phyloP scores from a whole-genome alignment of 2,113 vertebrate genomes.

The Cochlearius cochlearius region DNA sequence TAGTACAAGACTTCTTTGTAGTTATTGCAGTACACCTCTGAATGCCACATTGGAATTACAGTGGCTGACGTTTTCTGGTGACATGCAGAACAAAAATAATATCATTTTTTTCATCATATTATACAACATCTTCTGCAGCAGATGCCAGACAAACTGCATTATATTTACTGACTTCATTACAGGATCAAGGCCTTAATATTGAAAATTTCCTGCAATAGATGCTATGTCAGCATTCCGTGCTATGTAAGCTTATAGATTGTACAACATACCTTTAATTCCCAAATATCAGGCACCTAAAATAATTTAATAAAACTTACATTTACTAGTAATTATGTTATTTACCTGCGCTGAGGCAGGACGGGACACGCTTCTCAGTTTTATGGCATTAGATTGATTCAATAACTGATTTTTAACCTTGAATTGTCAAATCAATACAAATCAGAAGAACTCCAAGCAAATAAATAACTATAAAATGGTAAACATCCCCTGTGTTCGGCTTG shows the following conservation, averaged over 20 bases:
- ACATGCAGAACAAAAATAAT: constrained; percentile 7
- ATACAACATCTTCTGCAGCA: constrained; percentile 11
- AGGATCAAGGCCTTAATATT: not conserved
- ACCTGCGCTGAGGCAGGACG: not conserved
- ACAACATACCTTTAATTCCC: not conserved
- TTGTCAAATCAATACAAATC: not conserved
- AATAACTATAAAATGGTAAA: not conserved
- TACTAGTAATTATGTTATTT: not conserved
- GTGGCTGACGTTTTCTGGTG: not conserved
- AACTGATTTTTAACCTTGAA: not conserved
- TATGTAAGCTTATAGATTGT: not conserved
- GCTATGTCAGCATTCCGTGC: not conserved
- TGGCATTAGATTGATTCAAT: not conserved
- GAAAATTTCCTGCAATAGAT: not conserved
- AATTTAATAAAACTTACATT: not conserved
- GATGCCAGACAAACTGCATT: not conserved
- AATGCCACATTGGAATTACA: not conserved
- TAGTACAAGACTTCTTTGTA: constrained; percentile 15
- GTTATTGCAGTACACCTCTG: not conserved
- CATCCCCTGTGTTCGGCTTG: not conserved
- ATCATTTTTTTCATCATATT: not conserved
- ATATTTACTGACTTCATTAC: not conserved
- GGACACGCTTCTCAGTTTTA: not conserved
- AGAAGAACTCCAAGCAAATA: not conserved
- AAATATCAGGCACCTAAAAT: not conserved